Percentiles rank a stretch among this genome's conserved stretches.
Conservation (phyloP, 2,797 vertebrate species). For the Triplophysa yarkandensis region DNA sequence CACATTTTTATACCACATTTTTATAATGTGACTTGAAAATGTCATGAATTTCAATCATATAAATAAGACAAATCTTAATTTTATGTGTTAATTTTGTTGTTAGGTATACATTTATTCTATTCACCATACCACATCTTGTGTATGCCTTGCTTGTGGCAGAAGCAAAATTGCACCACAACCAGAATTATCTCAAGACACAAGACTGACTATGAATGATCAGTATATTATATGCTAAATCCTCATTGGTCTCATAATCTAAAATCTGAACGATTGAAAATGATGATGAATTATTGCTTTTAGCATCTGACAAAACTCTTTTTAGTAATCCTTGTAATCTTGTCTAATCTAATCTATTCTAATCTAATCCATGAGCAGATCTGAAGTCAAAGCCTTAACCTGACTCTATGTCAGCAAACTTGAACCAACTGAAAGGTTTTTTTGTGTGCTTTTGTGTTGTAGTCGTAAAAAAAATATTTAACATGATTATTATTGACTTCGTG, state of each 20-base stretch:
- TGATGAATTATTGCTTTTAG: conserved; percentile 25
- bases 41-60: too few relatives aligned
- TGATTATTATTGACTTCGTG: too few relatives aligned
- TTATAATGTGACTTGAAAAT: too few relatives aligned
- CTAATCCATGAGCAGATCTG: conserved; percentile 20
- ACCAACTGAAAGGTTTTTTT: neutral
- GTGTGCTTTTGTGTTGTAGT: neutral
- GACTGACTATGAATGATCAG: neutral
- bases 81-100: too few relatives aligned
- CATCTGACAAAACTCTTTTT: conserved; percentile 23
- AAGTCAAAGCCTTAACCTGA: conserved; percentile 11
- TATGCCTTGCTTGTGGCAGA: too few relatives aligned
- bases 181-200: neutral
- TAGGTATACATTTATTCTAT: too few relatives aligned
- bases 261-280: neutral
- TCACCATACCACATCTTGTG: too few relatives aligned
- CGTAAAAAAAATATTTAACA: neutral
- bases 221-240: neutral
- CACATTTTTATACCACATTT: too few relatives aligned
- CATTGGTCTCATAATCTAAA: conserved; percentile 1
- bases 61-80: too few relatives aligned
- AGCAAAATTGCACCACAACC: neutral
- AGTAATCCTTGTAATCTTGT: conserved; percentile 21
- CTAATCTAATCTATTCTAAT: conserved; percentile 35
- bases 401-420: neutral